Percentiles rank a stretch among this genome's conserved stretches.
Evolutionary conservation across 2,797 vertebrate species (phyloP).

Genomic region (Squalus acanthias): DNA sequence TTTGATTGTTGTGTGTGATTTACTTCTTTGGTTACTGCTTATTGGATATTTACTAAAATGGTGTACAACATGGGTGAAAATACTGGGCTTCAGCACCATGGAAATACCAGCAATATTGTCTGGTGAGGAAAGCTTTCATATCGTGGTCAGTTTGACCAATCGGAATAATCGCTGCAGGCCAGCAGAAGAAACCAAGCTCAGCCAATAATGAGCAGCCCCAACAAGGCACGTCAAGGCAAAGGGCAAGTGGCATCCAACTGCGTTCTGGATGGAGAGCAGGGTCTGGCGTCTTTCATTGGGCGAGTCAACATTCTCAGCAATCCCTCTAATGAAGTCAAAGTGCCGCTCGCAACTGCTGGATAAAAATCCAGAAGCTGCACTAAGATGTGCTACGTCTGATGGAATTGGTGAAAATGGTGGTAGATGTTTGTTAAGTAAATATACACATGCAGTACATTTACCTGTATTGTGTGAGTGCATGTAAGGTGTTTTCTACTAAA

Average conservation of each 20-base stretch:
- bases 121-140: not conserved
- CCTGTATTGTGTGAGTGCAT: not conserved
- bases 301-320: not conserved
- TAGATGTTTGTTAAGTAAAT: not conserved
- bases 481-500: not conserved
- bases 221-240: not conserved
- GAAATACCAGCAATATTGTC: not conserved
- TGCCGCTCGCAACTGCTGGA: not conserved
- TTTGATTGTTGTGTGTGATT: not conserved
- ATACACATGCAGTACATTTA: not conserved
- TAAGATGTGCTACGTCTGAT: not conserved
- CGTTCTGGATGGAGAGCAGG: not conserved
- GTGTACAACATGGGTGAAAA: not conserved
- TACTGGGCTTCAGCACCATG: not conserved
- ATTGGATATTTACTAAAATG: not conserved
- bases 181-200: not conserved
- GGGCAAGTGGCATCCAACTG: not conserved
- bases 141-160: not conserved
- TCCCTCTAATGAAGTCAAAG: not conserved
- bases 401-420: not conserved
- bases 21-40: not conserved
- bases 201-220: not conserved
- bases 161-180: not conserved
- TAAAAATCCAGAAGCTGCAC: not conserved
- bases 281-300: not conserved